Evolutionary conservation across 2,113 vertebrate genomes (phyloP).

Genomic region (Lanius collurio): DNA sequence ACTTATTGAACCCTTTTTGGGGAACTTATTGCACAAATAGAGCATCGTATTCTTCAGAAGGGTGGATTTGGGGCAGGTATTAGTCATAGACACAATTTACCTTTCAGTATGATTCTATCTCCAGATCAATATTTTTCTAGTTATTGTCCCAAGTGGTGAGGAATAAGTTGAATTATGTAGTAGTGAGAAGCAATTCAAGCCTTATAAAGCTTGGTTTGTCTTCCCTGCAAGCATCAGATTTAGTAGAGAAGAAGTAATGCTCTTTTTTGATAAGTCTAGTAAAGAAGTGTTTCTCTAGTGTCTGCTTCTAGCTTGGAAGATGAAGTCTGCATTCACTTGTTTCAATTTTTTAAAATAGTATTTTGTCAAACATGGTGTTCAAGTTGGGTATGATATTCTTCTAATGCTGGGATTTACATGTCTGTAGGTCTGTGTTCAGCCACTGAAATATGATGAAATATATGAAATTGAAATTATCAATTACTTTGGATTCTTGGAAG

Average conservation of each 20-base stretch:
- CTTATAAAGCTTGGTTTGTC: not conserved
- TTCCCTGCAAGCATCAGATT: not conserved
- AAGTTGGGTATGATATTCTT: not conserved
- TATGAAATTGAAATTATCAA: not conserved
- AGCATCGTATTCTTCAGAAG: not conserved
- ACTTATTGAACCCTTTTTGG: not conserved
- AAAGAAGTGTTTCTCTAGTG: not conserved
- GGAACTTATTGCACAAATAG: not conserved
- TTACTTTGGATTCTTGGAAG: not conserved
- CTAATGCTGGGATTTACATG: not conserved
- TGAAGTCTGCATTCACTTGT: not conserved
- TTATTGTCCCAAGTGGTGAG: not conserved
- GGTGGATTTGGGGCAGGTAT: not conserved
- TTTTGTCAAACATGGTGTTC: not conserved
- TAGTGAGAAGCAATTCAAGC: not conserved
- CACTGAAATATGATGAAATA: not conserved
- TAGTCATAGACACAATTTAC: not conserved
- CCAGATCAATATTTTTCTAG: not conserved
- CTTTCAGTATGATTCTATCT: not conserved
- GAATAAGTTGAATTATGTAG: not conserved
- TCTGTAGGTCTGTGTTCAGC: not conserved
- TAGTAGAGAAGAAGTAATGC: not conserved
- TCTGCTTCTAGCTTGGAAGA: not conserved
- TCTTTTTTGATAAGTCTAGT: not conserved
- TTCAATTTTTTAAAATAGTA: not conserved